Evolutionary conservation across 2,113 vertebrate species (phyloP).

Genomic region (Axis porcinus): DNA sequence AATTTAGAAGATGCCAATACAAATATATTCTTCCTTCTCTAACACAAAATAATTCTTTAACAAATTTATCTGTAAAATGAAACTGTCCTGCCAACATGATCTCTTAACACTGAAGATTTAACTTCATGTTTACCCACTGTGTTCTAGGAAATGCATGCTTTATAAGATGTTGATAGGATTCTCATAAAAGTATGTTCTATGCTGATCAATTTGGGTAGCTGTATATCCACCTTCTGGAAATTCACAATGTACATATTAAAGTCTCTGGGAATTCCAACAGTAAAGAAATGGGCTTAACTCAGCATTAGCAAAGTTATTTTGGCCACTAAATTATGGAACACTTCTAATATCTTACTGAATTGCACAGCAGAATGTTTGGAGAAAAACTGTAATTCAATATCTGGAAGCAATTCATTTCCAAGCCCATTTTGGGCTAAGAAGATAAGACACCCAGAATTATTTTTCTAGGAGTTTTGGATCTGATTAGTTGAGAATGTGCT

Average conservation of each 20-base stretch:
- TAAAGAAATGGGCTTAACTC: not conserved
- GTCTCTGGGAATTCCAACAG: not conserved
- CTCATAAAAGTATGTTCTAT: not conserved
- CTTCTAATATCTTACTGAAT: not conserved
- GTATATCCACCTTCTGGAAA: not conserved
- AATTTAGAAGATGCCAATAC: not conserved
- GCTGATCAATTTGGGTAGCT: not conserved
- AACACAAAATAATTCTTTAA: not conserved
- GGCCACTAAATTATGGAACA: not conserved
- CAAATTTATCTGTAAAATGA: not conserved
- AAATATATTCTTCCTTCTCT: slow-evolving; percentile 2
- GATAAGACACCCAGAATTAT: not conserved
- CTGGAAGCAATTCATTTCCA: not conserved
- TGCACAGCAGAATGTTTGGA: not conserved
- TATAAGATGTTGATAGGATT: not conserved
- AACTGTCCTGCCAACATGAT: not conserved
- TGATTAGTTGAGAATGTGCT: not conserved
- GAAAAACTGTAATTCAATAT: not conserved
- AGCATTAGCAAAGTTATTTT: slow-evolving; percentile 10
- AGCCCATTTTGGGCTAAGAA: not conserved
- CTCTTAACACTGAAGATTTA: not conserved
- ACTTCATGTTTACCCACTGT: not conserved
- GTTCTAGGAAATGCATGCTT: not conserved
- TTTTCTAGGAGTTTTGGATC: not conserved
- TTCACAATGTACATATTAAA: not conserved